A percentile compares a stretch with the other conserved stretches of the same genome.
Conservation (phyloP, 1,140 invertebrate species). For the Bombus vancouverensis region DNA sequence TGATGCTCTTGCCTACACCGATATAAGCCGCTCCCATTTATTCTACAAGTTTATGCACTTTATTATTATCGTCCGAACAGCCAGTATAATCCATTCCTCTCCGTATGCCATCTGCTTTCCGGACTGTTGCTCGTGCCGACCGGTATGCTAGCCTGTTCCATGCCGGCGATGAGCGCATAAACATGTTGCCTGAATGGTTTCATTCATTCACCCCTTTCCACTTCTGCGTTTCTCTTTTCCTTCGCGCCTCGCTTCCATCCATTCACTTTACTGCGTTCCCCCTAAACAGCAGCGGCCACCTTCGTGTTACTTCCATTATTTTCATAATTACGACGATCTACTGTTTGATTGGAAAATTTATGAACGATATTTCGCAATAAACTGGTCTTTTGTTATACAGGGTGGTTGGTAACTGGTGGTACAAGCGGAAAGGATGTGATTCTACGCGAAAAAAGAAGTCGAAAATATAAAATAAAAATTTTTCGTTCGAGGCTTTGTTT, state of each 20-base stretch:
- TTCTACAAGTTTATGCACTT: slow-evolving; percentile 60
- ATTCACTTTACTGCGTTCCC: background rate
- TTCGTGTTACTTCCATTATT: background rate
- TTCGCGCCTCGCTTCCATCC: slow-evolving; percentile 10
- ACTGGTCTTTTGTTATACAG: too few relatives aligned
- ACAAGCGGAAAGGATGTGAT: too few relatives aligned
- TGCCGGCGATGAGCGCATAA: slow-evolving; percentile 64
- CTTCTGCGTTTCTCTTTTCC: background rate
- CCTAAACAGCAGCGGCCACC: too few relatives aligned
- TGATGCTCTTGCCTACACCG: background rate
- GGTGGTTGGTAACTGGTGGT: too few relatives aligned
- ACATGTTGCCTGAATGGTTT: slow-evolving; percentile 71
- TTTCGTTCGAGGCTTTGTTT: too few relatives aligned
- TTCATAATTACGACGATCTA: background rate
- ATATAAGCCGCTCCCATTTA: slow-evolving; percentile 41
- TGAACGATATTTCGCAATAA: too few relatives aligned
- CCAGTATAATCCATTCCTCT: slow-evolving; percentile 57
- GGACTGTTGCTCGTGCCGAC: slow-evolving; percentile 58
- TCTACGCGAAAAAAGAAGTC: too few relatives aligned
- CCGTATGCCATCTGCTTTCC: slow-evolving; percentile 55
- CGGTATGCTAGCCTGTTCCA: slow-evolving; percentile 36
- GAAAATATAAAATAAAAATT: too few relatives aligned
- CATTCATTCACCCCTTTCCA: slow-evolving; percentile 65
- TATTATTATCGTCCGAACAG: slow-evolving; percentile 64
- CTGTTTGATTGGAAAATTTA: too few relatives aligned